Conservation (phyloP, 2,888 invertebrate species). For the Andrena chrysosceles region DNA sequence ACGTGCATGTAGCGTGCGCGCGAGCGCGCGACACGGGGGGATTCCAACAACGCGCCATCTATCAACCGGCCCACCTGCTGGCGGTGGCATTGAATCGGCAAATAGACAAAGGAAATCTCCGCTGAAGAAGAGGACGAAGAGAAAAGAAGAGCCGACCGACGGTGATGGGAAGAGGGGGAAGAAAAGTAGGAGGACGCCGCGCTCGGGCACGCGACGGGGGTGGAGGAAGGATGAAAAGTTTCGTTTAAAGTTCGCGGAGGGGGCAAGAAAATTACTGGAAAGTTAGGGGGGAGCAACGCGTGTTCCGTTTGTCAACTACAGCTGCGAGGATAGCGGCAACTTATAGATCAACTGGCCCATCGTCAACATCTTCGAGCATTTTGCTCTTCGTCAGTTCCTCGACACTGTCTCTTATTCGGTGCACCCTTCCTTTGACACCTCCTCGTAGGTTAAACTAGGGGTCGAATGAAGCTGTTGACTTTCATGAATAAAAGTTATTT, state of each 20-base stretch:
- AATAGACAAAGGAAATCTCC: slow-evolving; percentile 67
- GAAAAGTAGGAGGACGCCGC: neutral
- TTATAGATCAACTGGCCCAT: neutral
- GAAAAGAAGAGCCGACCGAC: neutral
- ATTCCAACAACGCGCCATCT: slow-evolving; percentile 70
- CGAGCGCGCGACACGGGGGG: slow-evolving; percentile 41
- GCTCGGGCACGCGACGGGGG: neutral
- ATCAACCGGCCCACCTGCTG: slow-evolving; percentile 73
- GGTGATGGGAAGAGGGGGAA: neutral
- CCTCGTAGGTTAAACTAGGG: too few relatives aligned
- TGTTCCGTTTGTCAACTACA: slow-evolving; percentile 12
- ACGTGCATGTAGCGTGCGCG: slow-evolving; percentile 27
- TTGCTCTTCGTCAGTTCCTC: too few relatives aligned
- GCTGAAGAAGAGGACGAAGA: slow-evolving; percentile 24
- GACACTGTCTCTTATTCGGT: too few relatives aligned
- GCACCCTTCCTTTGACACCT: too few relatives aligned
- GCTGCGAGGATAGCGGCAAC: neutral
- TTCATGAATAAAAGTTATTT: too few relatives aligned
- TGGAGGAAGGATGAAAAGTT: slow-evolving; percentile 11
- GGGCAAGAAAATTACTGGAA: slow-evolving; percentile 24
- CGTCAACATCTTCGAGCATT: too few relatives aligned
- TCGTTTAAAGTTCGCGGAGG: neutral
- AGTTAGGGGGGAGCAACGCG: slow-evolving; percentile 4
- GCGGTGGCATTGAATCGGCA: slow-evolving; percentile 69
- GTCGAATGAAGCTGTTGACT: too few relatives aligned